Percentiles rank a stretch among this genome's conserved stretches.
Evolutionary conservation across 2,797 vertebrate genomes (phyloP).

Genomic region (Huso huso): DNA sequence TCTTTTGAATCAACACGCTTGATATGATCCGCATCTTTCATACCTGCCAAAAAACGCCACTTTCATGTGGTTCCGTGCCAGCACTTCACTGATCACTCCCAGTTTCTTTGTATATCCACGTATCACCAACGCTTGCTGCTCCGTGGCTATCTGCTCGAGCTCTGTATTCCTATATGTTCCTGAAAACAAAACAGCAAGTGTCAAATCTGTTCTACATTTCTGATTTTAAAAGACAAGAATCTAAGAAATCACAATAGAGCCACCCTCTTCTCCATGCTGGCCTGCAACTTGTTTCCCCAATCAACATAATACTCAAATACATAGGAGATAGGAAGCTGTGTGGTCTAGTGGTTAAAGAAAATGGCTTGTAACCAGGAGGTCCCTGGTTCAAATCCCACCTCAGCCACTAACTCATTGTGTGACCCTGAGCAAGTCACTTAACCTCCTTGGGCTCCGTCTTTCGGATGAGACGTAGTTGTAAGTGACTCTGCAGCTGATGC

Average conservation of each 20-base stretch:
- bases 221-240: constrained; percentile 25
- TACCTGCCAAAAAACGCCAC: constrained; percentile 98
- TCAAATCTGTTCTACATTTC: constrained; percentile 24
- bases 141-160: constrained; percentile 65
- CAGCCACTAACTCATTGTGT: no score
- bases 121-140: constrained; percentile 71
- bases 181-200: no score
- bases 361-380: no score
- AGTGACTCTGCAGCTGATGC: no score
- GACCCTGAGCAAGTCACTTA: no score
- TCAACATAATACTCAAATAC: no score
- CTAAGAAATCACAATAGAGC: neutral
- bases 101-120: constrained; percentile 72
- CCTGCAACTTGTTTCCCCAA: no score
- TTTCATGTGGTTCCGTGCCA: constrained; percentile 93
- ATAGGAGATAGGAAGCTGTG: no score
- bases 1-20: neutral
- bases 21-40: constrained; percentile 14
- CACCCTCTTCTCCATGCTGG: neutral
- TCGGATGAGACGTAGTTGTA: no score
- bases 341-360: neutral
- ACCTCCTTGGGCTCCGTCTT: no score
- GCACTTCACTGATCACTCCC: constrained; percentile 78
- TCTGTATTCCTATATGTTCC: constrained; percentile 65
- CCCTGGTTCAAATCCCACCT: no score